These are phyloP conservation scores for Spilosoma lubricipeda DNA, from an alignment of 2,888 invertebrate genomes.

Conservation along the genomic window DNA sequence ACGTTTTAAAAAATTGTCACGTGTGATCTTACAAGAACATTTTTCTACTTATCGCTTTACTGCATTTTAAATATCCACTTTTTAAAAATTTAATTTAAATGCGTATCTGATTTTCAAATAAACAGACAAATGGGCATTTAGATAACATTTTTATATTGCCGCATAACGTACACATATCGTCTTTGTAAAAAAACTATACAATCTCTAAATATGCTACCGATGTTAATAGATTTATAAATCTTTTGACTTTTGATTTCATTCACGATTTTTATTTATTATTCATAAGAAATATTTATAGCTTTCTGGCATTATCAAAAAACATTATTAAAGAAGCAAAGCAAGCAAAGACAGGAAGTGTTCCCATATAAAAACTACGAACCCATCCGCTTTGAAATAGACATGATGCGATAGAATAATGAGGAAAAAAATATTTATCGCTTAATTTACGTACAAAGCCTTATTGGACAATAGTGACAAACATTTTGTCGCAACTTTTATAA, in stretches of 20 bases:
- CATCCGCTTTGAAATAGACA: conserved; percentile 77
- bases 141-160: neutral
- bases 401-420: conserved; percentile 69
- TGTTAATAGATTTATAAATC: conserved; percentile 20
- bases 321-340: conserved; percentile 69
- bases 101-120: neutral
- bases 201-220: neutral
- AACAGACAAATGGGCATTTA: neutral
- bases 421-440: conserved; percentile 71
- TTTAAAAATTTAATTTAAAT: conserved; percentile 18
- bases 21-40: conserved; percentile 68
- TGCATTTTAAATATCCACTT: conserved; percentile 49
- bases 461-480: conserved; percentile 77
- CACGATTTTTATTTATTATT: conserved; percentile 44
- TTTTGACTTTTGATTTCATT: conserved; percentile 27
- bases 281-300: conserved; percentile 75
- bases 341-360: conserved; percentile 73
- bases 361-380: conserved; percentile 74
- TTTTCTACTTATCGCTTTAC: conserved; percentile 50
- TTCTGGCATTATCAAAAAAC: conserved; percentile 67
- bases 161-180: neutral
- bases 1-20: conserved; percentile 72
- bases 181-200: neutral
- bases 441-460: conserved; percentile 74
- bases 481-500: conserved; percentile 80